Percentiles rank a stretch among this genome's conserved stretches.
These are phyloP conservation scores for Parazoanthus swiftii DNA, from an alignment of 92 coral and sea anemone genomes.

Conservation along the genomic window DNA sequence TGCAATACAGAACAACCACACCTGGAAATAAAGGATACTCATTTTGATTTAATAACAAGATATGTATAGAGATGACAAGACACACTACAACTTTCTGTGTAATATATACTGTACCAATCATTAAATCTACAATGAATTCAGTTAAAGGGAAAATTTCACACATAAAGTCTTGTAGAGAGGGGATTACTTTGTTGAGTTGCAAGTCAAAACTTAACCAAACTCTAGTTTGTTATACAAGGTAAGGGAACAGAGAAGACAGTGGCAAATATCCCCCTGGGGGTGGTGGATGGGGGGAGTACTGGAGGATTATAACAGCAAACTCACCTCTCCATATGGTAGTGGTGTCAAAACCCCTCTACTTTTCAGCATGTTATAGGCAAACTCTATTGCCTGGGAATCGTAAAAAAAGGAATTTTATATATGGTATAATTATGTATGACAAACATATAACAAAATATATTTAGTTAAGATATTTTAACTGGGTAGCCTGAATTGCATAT, in stretches of 20 bases:
- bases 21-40: constrained; percentile 48
- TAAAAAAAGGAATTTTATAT: neutral
- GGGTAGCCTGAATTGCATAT: too few species aligned
- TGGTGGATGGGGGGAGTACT: neutral
- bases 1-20: constrained; percentile 78
- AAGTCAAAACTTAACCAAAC: too few species aligned
- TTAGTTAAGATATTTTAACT: too few species aligned
- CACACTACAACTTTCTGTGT: neutral
- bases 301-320: neutral
- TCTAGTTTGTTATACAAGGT: too few species aligned
- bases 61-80: neutral
- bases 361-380: constrained; percentile 71
- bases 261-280: too few species aligned
- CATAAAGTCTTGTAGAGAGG: too few species aligned
- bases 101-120: neutral
- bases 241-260: too few species aligned
- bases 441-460: too few species aligned
- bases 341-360: constrained; percentile 63
- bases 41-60: neutral
- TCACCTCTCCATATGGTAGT: constrained; percentile 90
- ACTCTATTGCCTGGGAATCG: constrained; percentile 72
- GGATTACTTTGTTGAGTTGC: too few species aligned
- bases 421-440: neutral
- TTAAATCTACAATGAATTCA: neutral
- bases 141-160: neutral